These are phyloP conservation scores for Diabrotica undecimpunctata DNA, from an alignment of 1,140 invertebrate species.

Conservation along the genomic window DNA sequence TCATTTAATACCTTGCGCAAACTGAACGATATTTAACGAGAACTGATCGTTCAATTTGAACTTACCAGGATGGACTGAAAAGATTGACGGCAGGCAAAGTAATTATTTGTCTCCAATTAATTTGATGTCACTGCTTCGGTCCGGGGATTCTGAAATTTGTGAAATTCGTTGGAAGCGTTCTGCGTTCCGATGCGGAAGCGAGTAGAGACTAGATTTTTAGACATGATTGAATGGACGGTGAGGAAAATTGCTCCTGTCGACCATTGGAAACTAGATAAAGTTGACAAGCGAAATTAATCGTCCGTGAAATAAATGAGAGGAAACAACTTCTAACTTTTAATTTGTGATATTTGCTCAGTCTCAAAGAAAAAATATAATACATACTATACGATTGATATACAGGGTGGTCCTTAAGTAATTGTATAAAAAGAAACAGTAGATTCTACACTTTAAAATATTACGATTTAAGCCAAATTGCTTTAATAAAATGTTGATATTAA, in stretches of 20 bases:
- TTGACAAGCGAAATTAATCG: not conserved
- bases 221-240: not conserved
- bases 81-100: slow-evolving; percentile 7
- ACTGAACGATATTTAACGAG: slow-evolving; percentile 13
- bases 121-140: not conserved
- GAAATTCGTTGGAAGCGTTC: not conserved
- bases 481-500: too few species aligned
- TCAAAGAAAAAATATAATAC: too few species aligned
- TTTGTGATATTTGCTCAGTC: too few species aligned
- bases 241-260: not conserved
- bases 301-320: not conserved
- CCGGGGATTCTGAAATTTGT: not conserved
- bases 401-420: too few species aligned
- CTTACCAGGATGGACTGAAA: slow-evolving; percentile 2
- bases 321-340: too few species aligned
- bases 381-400: too few species aligned
- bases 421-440: too few species aligned
- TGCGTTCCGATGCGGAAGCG: not conserved
- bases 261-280: not conserved
- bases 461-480: too few species aligned
- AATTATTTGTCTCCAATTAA: slow-evolving; percentile 13
- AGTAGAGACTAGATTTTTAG: not conserved
- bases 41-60: slow-evolving; percentile 9
- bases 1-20: slow-evolving; percentile 8
- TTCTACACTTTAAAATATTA: too few species aligned